Evolutionary conservation across 2,113 vertebrate genomes (phyloP).

Genomic region (Gobiocypris rarus): DNA sequence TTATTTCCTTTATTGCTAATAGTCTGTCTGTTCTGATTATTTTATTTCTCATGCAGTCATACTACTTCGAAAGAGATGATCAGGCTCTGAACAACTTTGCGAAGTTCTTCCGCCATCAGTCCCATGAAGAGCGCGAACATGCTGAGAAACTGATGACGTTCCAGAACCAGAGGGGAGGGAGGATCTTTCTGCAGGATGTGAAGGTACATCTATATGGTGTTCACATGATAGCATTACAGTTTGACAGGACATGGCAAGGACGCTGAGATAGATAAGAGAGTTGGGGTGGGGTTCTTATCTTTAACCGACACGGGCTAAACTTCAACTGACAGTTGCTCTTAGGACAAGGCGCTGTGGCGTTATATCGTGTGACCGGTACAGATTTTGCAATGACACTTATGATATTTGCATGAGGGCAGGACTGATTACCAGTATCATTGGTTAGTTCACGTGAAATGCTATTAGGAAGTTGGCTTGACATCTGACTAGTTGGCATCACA

Average conservation of each 20-base stretch:
- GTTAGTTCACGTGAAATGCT: neutral
- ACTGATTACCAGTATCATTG: neutral
- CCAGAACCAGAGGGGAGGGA: constrained; percentile 87
- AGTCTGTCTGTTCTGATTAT: too few relatives aligned
- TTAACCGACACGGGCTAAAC: constrained; percentile 21
- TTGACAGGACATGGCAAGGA: neutral
- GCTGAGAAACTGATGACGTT: constrained; percentile 83
- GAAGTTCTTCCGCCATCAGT: constrained; percentile 83
- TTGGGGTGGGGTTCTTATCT: constrained; percentile 64
- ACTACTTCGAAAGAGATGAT: constrained; percentile 87
- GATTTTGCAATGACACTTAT: too few relatives aligned
- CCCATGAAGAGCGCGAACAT: constrained; percentile 82
- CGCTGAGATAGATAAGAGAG: constrained; percentile 61
- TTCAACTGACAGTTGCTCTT: constrained; percentile 23
- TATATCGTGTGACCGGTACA: neutral
- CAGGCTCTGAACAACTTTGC: constrained; percentile 84
- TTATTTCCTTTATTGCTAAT: neutral
- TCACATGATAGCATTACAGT: neutral
- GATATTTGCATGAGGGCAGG: neutral
- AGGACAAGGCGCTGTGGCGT: neutral
- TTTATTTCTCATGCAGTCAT: constrained; percentile 66
- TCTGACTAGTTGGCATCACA: neutral
- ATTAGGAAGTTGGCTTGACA: neutral
- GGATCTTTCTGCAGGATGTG: constrained; percentile 83
- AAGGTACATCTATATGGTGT: constrained; percentile 65